Base-by-base conservation (phyloP, 2,113 vertebrate species). In the Odontesthes bonariensis region DNA sequence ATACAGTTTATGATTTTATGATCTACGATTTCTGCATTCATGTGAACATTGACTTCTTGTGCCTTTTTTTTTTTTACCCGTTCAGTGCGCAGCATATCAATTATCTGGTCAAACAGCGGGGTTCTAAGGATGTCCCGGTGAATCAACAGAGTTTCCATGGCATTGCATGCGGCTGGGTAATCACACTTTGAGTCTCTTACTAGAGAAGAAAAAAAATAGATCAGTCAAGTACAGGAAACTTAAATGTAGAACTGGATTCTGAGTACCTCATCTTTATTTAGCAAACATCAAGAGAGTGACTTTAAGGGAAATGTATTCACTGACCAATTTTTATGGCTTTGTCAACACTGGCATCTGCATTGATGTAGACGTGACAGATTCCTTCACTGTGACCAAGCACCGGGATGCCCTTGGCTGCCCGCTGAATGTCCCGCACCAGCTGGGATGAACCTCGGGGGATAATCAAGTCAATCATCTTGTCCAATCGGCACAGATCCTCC, bases 121-220 rank as follows among this genome's bases (percentile, higher is more conserved):
- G 96, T 96, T 81, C 96, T 94, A 73, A 99, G 95, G 66, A 98
- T 88, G 83, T 98, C 96, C 72, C 96, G 93, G 86, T 99, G 98
- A 77, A 99, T 96, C 80, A 99, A 85, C 47, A 99, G 90, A 2
- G 96, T 99, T 88, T 99, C 98, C 95, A 99, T 93, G 31, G 98
- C 96, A 31, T 99, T 99, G 72, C 98, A 99, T 40, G 98, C 98
- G 75, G 98, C 97, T 61, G 98, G 98, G 73, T 99, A 98, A 84
- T 99, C 98, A 84, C 98, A 99, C 79, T 99, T 99, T 1, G 97
- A 98, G 89, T 99, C 97, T 93, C 96, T 94, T 71, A 99, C 98
- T 99, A 85, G 61, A 93, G 1, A 77, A 5, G 0, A 12, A 8
- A 58, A 81, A 22, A 9, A 2, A n/a, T n/a, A n/a, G n/a, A 58